A percentile compares a stretch with the other conserved stretches of the same genome.
phyloP scores from a whole-genome alignment of 1,140 invertebrate genomes.

The Drosophila rhopaloa region DNA sequence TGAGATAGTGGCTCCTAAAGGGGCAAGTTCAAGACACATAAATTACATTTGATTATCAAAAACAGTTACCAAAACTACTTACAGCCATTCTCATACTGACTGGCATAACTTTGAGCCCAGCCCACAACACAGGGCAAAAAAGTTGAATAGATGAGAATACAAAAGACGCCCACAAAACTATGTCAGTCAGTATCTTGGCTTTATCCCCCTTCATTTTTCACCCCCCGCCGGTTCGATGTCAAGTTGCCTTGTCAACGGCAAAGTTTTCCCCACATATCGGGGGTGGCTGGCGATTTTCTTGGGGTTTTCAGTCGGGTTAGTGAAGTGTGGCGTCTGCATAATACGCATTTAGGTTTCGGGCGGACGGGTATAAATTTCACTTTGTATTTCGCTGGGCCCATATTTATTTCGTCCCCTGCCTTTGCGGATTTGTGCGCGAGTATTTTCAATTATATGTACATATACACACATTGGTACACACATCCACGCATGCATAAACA shows the following conservation, averaged over 20 bases:
- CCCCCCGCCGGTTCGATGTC: conserved; percentile 24
- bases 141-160: conserved; percentile 57
- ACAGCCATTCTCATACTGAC: conserved; percentile 49
- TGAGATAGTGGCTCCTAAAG: conserved; percentile 11
- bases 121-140: conserved; percentile 27
- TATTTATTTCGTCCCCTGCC: conserved; percentile 50
- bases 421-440: conserved; percentile 43
- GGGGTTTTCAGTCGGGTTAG: conserved; percentile 24
- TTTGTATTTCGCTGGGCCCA: conserved; percentile 61
- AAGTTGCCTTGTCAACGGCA: conserved; percentile 66
- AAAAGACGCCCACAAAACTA: conserved; percentile 65
- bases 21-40: conserved; percentile 62
- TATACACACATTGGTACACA: conserved; percentile 25
- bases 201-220: conserved; percentile 9
- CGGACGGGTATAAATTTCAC: conserved; percentile 71
- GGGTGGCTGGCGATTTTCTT: conserved; percentile 22
- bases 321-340: conserved; percentile 60
- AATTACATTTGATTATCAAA: conserved; percentile 77
- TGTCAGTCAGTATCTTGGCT: conserved; percentile 47
- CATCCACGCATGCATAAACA: conserved; percentile 40
- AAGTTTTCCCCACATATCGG: conserved; percentile 50
- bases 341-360: conserved; percentile 70
- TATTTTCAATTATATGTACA: conserved; percentile 68
- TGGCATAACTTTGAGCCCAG: conserved; percentile 30
- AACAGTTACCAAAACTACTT: conserved; percentile 73